phyloP scores from a whole-genome alignment of 2,797 vertebrate species.

The Alauda arvensis region DNA sequence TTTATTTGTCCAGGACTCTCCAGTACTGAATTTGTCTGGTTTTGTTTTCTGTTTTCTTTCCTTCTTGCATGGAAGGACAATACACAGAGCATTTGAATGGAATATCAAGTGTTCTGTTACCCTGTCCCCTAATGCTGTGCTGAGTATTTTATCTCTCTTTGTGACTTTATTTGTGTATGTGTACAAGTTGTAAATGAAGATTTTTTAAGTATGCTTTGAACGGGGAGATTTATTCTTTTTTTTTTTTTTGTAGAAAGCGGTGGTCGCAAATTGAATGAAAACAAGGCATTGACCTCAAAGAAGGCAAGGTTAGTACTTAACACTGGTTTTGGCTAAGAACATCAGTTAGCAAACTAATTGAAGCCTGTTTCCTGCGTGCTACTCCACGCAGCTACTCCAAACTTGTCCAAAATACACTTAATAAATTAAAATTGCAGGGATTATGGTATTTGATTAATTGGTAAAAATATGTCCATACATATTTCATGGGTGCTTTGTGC shows the following conservation, averaged over 20 bases:
- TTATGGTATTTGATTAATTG: background rate
- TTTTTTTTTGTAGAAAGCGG: slow-evolving; percentile 83
- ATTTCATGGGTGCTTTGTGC: background rate
- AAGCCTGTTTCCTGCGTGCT: background rate
- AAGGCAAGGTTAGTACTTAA: slow-evolving; percentile 74
- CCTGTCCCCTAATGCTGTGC: background rate
- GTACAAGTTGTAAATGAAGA: background rate
- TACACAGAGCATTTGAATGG: background rate
- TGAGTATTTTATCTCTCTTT: fast-evolving
- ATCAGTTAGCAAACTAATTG: background rate
- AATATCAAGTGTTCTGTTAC: background rate
- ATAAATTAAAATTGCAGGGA: background rate
- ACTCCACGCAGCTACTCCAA: background rate
- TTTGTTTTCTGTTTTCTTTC: fast-evolving
- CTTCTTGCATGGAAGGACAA: fast-evolving
- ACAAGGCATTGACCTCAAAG: slow-evolving; percentile 94
- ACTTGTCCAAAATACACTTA: background rate
- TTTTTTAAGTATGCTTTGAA: background rate
- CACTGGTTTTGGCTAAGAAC: background rate
- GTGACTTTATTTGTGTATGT: background rate
- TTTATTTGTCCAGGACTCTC: background rate
- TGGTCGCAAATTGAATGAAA: slow-evolving; percentile 94
- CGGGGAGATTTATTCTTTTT: background rate
- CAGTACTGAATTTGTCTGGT: background rate
- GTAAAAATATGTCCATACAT: fast-evolving